These are phyloP conservation scores for Bactericera cockerelli DNA, from an alignment of 1,140 invertebrate genomes.

Conservation along the genomic window DNA sequence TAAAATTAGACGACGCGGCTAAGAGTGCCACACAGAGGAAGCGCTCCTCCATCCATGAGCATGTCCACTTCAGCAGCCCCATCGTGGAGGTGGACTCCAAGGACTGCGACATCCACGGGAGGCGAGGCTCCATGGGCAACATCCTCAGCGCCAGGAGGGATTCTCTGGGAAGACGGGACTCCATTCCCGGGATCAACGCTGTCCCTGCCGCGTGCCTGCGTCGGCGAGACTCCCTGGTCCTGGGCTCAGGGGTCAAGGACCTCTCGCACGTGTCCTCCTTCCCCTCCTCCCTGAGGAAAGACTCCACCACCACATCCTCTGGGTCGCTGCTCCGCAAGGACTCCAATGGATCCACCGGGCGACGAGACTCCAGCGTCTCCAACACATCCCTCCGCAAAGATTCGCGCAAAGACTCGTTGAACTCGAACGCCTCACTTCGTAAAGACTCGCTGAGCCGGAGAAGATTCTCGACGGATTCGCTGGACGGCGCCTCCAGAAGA, in stretches of 20 bases:
- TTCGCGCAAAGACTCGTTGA: conserved; percentile 23
- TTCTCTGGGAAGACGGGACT: conserved; percentile 29
- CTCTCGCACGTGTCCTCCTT: conserved; percentile 44
- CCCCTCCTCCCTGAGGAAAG: conserved; percentile 41
- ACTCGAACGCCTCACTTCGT: conserved; percentile 34
- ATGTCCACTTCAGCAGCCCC: conserved; percentile 17
- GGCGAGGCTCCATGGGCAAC: conserved; percentile 35
- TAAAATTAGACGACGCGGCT: conserved; percentile 35
- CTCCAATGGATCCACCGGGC: conserved; percentile 16
- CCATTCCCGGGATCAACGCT: conserved; percentile 26
- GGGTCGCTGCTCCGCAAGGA: conserved; percentile 28
- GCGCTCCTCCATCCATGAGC: conserved; percentile 15
- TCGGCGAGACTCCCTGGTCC: conserved; percentile 35
- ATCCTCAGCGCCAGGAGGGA: conserved; percentile 24
- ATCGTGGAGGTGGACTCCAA: conserved; percentile 28
- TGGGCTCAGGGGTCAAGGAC: conserved; percentile 17
- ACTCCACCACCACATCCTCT: conserved; percentile 37
- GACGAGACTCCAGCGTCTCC: conserved; percentile 4
- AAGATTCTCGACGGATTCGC: conserved; percentile 48
- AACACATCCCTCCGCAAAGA: conserved; percentile 23
- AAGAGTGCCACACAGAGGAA: conserved; percentile 11
- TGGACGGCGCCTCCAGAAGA: conserved; percentile 42
- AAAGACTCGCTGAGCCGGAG: conserved; percentile 35
- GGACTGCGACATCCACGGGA: conserved; percentile 51
- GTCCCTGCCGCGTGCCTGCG: conserved; percentile 24